Conservation (phyloP, 2,888 invertebrate species). For the Macrophya alboannulata region DNA sequence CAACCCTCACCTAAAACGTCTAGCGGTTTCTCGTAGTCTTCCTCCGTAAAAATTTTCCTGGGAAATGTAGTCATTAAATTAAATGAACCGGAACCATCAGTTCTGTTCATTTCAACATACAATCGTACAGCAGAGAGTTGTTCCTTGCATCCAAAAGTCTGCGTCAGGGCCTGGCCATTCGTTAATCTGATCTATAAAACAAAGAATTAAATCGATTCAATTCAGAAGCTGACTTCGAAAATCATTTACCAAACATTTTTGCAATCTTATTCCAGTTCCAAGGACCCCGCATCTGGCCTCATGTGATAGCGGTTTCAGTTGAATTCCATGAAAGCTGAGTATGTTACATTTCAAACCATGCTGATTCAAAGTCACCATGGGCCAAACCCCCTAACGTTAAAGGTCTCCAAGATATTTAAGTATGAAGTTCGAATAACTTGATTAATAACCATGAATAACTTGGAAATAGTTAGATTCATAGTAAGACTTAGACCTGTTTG, state of each 20-base stretch:
- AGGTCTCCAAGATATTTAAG: too few species aligned
- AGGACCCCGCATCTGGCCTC: neutral
- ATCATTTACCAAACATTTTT: neutral
- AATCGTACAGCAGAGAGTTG: conserved; percentile 94
- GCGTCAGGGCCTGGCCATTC: conserved; percentile 87
- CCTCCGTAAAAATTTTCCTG: conserved; percentile 90
- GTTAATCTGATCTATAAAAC: conserved; percentile 87
- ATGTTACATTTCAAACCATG: too few species aligned
- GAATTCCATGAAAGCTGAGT: too few species aligned
- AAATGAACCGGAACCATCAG: conserved; percentile 87
- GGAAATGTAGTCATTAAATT: conserved; percentile 96
- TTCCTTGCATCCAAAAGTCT: conserved; percentile 93
- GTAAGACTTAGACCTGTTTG: too few species aligned
- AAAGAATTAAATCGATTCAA: neutral
- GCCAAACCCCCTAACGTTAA: too few species aligned
- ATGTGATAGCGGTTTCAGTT: too few species aligned
- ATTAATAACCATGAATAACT: too few species aligned
- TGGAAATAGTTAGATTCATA: too few species aligned
- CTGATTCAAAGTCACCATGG: too few species aligned
- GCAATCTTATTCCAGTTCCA: neutral
- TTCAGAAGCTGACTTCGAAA: neutral
- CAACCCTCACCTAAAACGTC: conserved; percentile 87
- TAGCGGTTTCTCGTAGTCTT: conserved; percentile 95
- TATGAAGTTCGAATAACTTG: too few species aligned
- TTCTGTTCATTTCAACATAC: conserved; percentile 92